Percentiles rank a stretch among this genome's conserved stretches.
phyloP scores from a whole-genome alignment of 1,140 invertebrate genomes.

The Drosophila pseudoobscura region DNA sequence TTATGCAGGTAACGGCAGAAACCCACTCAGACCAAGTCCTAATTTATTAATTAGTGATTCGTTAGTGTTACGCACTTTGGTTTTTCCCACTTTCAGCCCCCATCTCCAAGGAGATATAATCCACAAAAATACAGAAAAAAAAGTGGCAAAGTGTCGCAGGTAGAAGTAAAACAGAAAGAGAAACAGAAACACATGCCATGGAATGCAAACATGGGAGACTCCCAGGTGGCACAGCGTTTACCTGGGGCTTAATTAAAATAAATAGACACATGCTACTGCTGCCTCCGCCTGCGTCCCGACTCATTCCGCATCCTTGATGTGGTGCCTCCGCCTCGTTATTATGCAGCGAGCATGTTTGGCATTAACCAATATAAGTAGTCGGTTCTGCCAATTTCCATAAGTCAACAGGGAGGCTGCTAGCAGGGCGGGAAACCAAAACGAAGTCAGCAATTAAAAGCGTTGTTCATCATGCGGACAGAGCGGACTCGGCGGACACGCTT shows the following conservation, averaged over 20 bases:
- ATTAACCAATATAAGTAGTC: conserved; percentile 77
- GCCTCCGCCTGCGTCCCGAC: neutral
- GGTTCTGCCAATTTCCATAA: conserved; percentile 74
- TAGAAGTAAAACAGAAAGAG: conserved; percentile 27
- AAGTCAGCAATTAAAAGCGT: conserved; percentile 72
- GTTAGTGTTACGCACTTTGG: conserved; percentile 53
- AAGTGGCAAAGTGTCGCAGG: conserved; percentile 62
- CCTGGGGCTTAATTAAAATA: conserved; percentile 77
- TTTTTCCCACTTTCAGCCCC: neutral
- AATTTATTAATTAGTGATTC: conserved; percentile 77
- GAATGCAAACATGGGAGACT: conserved; percentile 36
- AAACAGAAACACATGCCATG: conserved; percentile 45
- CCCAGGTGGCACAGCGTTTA: conserved; percentile 49
- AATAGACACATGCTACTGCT: conserved; percentile 67
- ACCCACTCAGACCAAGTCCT: conserved; percentile 18
- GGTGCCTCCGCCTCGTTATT: conserved; percentile 46
- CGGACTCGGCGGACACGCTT: conserved; percentile 14
- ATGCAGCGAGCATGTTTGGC: conserved; percentile 66
- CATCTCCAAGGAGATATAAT: conserved; percentile 18
- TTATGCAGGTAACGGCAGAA: conserved; percentile 61
- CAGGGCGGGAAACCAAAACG: conserved; percentile 24
- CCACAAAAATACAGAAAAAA: conserved; percentile 18
- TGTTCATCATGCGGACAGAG: conserved; percentile 48
- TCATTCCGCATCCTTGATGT: conserved; percentile 59
- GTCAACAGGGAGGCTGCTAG: conserved; percentile 58